Evolutionary conservation across 2,797 vertebrate species (phyloP), one percentile per base, ranked within the genome.

Genomic region (Momotus momota): DNA sequence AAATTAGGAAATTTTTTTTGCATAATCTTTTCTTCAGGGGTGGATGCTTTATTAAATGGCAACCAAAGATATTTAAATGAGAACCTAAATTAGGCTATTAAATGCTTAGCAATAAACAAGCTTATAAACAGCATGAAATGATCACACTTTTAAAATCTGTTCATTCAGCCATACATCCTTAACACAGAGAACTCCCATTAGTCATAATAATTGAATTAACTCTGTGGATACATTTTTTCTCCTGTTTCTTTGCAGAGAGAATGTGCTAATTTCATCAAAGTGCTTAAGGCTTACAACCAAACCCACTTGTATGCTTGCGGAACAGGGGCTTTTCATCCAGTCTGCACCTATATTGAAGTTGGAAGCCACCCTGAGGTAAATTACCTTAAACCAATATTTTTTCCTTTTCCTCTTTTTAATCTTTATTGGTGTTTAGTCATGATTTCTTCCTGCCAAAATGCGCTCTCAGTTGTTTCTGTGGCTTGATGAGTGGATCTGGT

Each of bases 251-350:
- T 97, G 74, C 98, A 99, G 99, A 99, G 98, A 97, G 99, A 99
- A 97, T 99, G 99, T 97, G 98, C 99, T 65, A 99, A 99, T 97
- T 99, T 99, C 97, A 98, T 99, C 96, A 99, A 99, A 94, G 98
- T 99, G 90, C 95, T 99, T 87, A 99, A 99, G 97, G 94, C 98
- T 14, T 99, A 99, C 95, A 99, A 99, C 97, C 99, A 99, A 95
- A 99, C 99, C 60, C 99, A 99, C 94, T 92, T 99, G 78, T 99
- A 99, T 0, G 98, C 98, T 60, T 99, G 99, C 55, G 99, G 99
- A 94, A 99, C 99, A 0, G 99, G 99, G 80, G 99, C 99, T 93
- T 99, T 99, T 86, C 99, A 99, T 96, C 99, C 99, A 17, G 97
- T 99, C 96, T 99, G 99, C 90, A 98, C 99, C 87, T 99, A 99